Conservation (phyloP, 1,140 invertebrate genomes). For the Battus philenor region DNA sequence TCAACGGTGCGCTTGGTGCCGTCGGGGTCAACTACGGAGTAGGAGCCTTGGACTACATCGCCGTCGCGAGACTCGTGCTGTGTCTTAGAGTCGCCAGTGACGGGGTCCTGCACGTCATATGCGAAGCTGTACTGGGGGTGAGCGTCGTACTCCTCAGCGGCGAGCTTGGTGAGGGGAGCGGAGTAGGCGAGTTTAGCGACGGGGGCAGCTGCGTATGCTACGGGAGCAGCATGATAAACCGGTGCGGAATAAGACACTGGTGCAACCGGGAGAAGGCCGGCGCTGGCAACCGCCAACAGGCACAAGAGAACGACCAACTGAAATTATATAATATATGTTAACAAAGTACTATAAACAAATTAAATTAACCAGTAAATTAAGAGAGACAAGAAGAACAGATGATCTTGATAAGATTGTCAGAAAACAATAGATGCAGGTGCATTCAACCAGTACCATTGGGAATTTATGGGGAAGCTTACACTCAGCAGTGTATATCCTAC, state of each 20-base stretch:
- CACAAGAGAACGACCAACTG: neutral
- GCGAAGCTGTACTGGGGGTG: constrained; percentile 80
- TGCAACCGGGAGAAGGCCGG: constrained; percentile 4
- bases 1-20: constrained; percentile 80
- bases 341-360: neutral
- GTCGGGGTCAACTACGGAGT: constrained; percentile 79
- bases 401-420: too few species aligned
- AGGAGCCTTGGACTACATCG: constrained; percentile 78
- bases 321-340: constrained; percentile 11
- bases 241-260: constrained; percentile 23
- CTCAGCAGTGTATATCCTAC: too few species aligned
- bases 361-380: neutral
- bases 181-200: constrained; percentile 21
- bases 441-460: too few species aligned
- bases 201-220: constrained; percentile 23
- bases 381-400: too few species aligned
- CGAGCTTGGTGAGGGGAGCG: constrained; percentile 18
- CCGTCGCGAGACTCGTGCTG: constrained; percentile 79
- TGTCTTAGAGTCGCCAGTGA: constrained; percentile 81
- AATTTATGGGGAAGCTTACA: too few species aligned
- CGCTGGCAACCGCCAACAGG: neutral
- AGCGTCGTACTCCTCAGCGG: constrained; percentile 53
- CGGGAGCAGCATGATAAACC: constrained; percentile 20
- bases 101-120: constrained; percentile 79
- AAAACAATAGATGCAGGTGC: too few species aligned